A percentile compares a stretch with the other conserved stretches of the same genome.
Conservation (phyloP, 2,888 invertebrate species). For the Eupithecia insigniata region DNA sequence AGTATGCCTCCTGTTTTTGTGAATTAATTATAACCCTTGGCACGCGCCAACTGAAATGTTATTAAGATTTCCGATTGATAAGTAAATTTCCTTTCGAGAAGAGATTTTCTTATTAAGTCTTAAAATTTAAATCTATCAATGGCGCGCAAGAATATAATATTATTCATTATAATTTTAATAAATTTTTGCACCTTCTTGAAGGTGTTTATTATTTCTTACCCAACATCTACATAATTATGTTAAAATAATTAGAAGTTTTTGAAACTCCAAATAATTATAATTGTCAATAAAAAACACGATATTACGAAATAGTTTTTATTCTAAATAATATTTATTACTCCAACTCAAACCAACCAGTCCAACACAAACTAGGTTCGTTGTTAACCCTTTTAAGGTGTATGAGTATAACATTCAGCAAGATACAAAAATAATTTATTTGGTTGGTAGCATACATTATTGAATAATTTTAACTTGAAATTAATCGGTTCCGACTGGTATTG, state of each 20-base stretch:
- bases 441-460: not conserved
- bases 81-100: not conserved
- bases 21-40: not conserved
- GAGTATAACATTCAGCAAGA: constrained; percentile 49
- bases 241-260: no score
- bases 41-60: not conserved
- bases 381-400: no score
- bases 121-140: not conserved
- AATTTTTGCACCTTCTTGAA: no score
- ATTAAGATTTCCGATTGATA: not conserved
- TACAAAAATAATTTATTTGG: constrained; percentile 39
- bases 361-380: no score
- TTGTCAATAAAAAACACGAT: not conserved
- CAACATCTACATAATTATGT: no score
- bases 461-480: not conserved
- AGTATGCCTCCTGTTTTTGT: not conserved
- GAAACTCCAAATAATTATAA: not conserved
- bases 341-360: no score
- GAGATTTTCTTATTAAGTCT: not conserved
- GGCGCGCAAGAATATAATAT: not conserved
- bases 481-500: no score
- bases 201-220: not conserved
- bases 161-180: not conserved
- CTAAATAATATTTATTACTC: no score
- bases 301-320: not conserved